A percentile compares a stretch with the other conserved stretches of the same genome.
Evolutionary conservation across 2,113 vertebrate genomes (phyloP).

Genomic region (Apaloderma vittatum): DNA sequence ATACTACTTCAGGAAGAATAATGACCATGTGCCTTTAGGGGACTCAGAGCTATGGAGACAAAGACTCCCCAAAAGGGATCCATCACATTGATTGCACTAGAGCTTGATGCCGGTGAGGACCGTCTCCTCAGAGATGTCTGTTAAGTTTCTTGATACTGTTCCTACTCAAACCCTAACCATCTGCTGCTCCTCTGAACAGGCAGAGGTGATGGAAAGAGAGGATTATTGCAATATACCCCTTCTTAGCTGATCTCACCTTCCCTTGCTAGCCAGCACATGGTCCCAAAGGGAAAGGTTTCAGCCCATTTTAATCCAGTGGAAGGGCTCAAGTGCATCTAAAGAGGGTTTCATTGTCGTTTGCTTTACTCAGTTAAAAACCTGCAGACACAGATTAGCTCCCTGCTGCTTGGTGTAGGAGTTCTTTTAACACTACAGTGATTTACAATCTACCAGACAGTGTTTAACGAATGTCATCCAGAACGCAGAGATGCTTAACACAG

Average conservation of each 20-base stretch:
- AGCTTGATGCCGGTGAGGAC: rapidly evolving
- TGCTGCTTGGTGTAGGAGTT: conserved; percentile 18
- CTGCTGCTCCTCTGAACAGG: neutral
- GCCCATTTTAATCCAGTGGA: neutral
- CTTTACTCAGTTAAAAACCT: conserved; percentile 76
- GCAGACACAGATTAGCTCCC: conserved; percentile 66
- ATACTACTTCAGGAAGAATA: neutral
- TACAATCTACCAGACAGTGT: conserved; percentile 53
- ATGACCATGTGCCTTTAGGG: neutral
- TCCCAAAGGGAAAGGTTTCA: neutral
- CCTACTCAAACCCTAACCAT: neutral
- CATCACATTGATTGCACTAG: neutral
- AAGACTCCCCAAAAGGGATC: neutral
- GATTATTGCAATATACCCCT: neutral
- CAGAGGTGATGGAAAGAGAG: neutral
- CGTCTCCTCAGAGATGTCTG: neutral
- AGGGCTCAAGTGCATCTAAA: conserved; percentile 23
- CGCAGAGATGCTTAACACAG: conserved; percentile 39
- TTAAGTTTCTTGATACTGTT: neutral
- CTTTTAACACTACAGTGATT: conserved; percentile 57
- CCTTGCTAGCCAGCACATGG: neutral
- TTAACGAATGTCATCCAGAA: conserved; percentile 55
- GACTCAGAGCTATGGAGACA: neutral
- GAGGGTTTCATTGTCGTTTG: conserved; percentile 36
- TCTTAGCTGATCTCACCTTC: neutral